Base-by-base conservation (phyloP, 2,888 invertebrate genomes). In the Nudaria mundana region DNA sequence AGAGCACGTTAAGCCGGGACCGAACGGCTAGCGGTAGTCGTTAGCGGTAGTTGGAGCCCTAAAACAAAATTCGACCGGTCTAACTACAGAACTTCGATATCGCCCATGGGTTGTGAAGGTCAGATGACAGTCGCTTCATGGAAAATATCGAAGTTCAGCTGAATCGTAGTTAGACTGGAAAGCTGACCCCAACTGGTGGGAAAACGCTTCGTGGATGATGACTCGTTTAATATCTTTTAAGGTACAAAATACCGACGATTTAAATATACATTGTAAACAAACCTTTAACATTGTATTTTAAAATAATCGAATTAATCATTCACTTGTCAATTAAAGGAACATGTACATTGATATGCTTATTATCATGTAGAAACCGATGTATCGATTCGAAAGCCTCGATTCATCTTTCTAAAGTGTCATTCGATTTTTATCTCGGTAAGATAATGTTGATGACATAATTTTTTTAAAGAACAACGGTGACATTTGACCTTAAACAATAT, bases 351-450 rank as follows among this genome's bases (percentile, higher is more conserved):
- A 73, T 80, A 77, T 75, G n/a, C n/a, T n/a, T n/a, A n/a, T n/a
- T n/a, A n/a, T n/a, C 66, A 65, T 44, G 66, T 56, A 55, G 56
- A 63, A 74, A 71, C 68, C 75, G 67, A 67, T 75, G 69, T 69
- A 67, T 72, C 68, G 64, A 61, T 63, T 60, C 57, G 63, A 63
- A 63, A 62, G 50, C 45, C 52, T 55, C 59, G n/a, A 79, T 83
- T 63, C 67, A 55, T 84, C 82, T 82, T 77, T 65, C 72, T 71
- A 58, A 54, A 59, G 66, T 82, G 77, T 81, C 81, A 72, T 63
- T 60, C 55, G 78, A 76, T 76, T 66, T 61, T 70, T 76, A 81
- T 82, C 81, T 63, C 26, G 37, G 28, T 34, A 18, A 62, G 63
- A 73, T 71, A 68, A 69, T 58, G 63, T 64, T 73, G 66, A 68